phyloP scores from a whole-genome alignment of 1,140 invertebrate genomes.

The Halictus rubicundus region DNA sequence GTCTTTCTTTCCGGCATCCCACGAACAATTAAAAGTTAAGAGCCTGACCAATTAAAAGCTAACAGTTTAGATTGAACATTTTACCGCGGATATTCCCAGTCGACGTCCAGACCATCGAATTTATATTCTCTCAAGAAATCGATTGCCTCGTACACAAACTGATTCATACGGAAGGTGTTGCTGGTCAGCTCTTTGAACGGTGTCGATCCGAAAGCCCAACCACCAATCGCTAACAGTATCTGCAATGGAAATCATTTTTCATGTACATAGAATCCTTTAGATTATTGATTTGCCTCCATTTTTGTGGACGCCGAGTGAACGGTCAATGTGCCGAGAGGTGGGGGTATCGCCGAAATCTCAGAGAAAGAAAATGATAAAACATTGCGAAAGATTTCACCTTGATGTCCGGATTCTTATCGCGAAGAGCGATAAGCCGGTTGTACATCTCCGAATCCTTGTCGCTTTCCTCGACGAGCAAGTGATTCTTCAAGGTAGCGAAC shows the following conservation, averaged over 20 bases:
- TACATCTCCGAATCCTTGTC: slow-evolving; percentile 93
- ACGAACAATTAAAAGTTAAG: too few species aligned
- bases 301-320: too few species aligned
- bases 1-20: too few species aligned
- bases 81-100: slow-evolving; percentile 97
- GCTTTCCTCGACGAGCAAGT: slow-evolving; percentile 88
- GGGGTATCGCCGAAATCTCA: background rate
- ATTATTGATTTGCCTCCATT: too few species aligned
- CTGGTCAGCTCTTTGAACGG: slow-evolving; percentile 96
- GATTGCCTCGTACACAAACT: slow-evolving; percentile 96
- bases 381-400: slow-evolving; percentile 82
- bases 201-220: slow-evolving; percentile 96
- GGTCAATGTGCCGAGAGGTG: too few species aligned
- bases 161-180: slow-evolving; percentile 95
- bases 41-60: too few species aligned
- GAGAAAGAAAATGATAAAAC: background rate
- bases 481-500: slow-evolving; percentile 93
- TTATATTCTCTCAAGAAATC: slow-evolving; percentile 94
- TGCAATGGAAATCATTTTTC: slow-evolving; percentile 73
- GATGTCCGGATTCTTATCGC: slow-evolving; percentile 93
- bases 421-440: slow-evolving; percentile 89
- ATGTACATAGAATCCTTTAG: too few species aligned
- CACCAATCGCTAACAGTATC: slow-evolving; percentile 94
- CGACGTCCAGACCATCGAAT: slow-evolving; percentile 97
- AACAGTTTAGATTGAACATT: background rate